Base-by-base conservation (phyloP, 1,140 invertebrate genomes). In the Lepidurus couesii region DNA sequence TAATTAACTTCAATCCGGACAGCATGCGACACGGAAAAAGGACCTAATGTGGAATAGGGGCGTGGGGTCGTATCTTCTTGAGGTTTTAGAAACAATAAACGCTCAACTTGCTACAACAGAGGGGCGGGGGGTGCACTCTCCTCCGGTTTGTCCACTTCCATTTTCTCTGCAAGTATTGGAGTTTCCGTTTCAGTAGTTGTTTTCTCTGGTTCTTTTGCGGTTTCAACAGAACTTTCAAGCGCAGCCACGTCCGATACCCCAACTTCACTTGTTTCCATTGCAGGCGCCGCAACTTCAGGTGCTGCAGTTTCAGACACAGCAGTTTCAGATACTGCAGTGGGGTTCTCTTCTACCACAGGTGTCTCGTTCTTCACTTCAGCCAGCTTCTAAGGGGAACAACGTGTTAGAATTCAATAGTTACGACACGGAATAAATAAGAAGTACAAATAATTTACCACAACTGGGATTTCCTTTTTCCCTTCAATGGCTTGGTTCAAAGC, bases 401-500 rank as follows among this genome's bases (percentile, higher is more conserved):
- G 34, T 34, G 34, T 34, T 34, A 34, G 3, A 34, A 34, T 34
- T 34, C 34, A 34, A 34, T 34, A 34, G 34, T 4, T 4, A 4
- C 3, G 34, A 34, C 34, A 34, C 3, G 34, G 34, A 34, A 34
- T 34, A 34, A 34, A 34, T 34, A 4, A 65, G 0, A 65, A 13
- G 13, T 65, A 65, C 1, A n/a, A 1, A 7, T 21, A 21, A 65
- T n/a, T 21, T 65, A 65, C 53, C 53, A 65, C 53, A 21, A 1
- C 8, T 13, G 53, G 13, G 21, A 65, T 1, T 13, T 13, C 21
- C 21, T 65, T 65, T 16, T 65, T 65, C 4, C 53, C 53, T 65
- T 65, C 53, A 7, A 65, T 21, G 13, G 53, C 53, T 65, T 65
- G 9, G 77, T 82, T 82, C 16, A 82, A 74, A 11, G 81, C 75